Base-by-base conservation (phyloP, 2,797 vertebrate genomes). In the Pithecia hirsuta region DNA sequence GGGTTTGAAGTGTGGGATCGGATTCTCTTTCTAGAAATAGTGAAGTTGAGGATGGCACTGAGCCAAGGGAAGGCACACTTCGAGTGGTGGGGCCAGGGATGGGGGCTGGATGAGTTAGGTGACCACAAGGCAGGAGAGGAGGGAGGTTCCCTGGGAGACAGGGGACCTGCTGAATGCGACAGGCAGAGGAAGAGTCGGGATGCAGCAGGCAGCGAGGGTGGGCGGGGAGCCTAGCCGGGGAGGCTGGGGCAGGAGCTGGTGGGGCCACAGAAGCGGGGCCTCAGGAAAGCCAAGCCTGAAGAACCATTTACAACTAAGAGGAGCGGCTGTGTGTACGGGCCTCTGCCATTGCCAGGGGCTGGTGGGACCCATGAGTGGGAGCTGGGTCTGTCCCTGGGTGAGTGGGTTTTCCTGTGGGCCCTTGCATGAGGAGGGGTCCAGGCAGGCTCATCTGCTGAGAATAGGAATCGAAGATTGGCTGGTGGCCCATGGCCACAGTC, bases 11-110 rank as follows among this genome's bases (percentile, higher is more conserved):
- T 74, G 7, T 36, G 39, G 75, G 57, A 20, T 70, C 36, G n/a
- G 48, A 55, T 76, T 82, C 90, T 91, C 92, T 90, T 93, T 80
- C 67, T 86, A 86, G 83, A 95, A 92, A 55, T 28, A 83, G 57
- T 3, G 2, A n/a, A 1, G 55, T 33, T 87, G 86, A 93, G 52
- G 26, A 20, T 5, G 55, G 30, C 72, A 26, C 11, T 11, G 48
- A 81, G 72, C 52, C 36, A 19, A 26, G 36, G 64, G 52, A 70
- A 85, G 85, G 24, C 33, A 14, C 0, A 0, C 30, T 83, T 39
- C 1, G 1, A 84, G 74, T 33, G 19, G 28, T 13, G 4, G 4
- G 57, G 15, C 14, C 13, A 2, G 33, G 64, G 14, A 7, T 3
- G 3, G 50, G 22, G 28, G 10, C 4, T 22, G n/a, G 28, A 24